Conservation (phyloP, 1,140 invertebrate genomes). For the Proctacanthus coquilletti region DNA sequence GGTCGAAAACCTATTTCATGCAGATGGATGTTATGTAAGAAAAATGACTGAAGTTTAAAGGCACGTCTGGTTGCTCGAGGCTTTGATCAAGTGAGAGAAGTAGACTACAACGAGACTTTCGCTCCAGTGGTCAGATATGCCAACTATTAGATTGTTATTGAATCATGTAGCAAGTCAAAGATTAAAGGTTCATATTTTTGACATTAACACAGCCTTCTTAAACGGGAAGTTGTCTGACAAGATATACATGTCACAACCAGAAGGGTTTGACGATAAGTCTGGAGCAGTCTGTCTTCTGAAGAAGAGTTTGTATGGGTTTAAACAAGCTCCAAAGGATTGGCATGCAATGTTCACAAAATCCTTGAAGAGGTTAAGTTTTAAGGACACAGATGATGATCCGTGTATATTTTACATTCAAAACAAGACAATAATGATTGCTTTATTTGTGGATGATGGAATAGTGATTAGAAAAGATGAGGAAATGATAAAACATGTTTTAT, state of each 20-base stretch:
- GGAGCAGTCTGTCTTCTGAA: conserved; percentile 6
- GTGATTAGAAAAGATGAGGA: no score
- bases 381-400: no score
- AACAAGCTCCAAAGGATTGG: conserved; percentile 9
- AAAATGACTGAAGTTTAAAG: conserved; percentile 6
- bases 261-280: conserved; percentile 9
- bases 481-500: no score
- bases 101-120: conserved; percentile 14
- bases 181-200: conserved; percentile 16
- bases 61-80: conserved; percentile 15
- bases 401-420: no score
- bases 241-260: conserved; percentile 28
- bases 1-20: conserved; percentile 7
- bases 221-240: conserved; percentile 15
- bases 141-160: conserved; percentile 10
- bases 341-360: conserved; percentile 12
- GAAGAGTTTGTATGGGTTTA: conserved; percentile 16
- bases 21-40: neutral
- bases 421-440: no score
- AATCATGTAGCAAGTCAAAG: conserved; percentile 14
- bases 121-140: conserved; percentile 8
- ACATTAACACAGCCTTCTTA: conserved; percentile 16
- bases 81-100: conserved; percentile 10
- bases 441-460: no score
- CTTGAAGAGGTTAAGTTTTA: conserved; percentile 2